Base-by-base conservation (phyloP, 2,113 vertebrate species). In the Macroglossus sobrinus region DNA sequence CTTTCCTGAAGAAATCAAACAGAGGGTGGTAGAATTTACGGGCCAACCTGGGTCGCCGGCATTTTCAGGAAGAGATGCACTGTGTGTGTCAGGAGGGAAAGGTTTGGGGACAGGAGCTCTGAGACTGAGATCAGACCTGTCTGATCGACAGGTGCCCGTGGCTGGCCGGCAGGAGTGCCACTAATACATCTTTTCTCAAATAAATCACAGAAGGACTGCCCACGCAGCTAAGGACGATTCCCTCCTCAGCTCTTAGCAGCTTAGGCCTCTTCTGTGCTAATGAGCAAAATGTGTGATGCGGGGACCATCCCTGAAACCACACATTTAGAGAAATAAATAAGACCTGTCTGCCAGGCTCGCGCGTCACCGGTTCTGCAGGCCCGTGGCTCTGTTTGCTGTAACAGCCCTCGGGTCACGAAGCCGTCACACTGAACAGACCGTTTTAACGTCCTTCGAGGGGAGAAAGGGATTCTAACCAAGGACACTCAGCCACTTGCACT, bases 251-350 rank as follows among this genome's bases (percentile, higher is more conserved):
- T 96, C 96, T 82, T 40, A 21, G 95, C 84, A 97, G 84, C 96
- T 97, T 81, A 63, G 86, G 18, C 81, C 72, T 97, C 95, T 89
- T 95, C 81, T 96, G 24, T 98, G 97, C 98, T 98, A 98, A 98
- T 96, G 97, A 98, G 55, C 92, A 84, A 33, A 76, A 72, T 0
- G 0, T 89, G 72, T 94, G 95, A 93, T 55, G 63, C 64, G 74
- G 69, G 33, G 93, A 87, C 33, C 55, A 47, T 92, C 95, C 26
- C 97, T 97, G 97, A 97, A 96, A 53, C 91, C 59, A 87, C 93
- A 82, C 91, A 40, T 55, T 33, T 57, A 18, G 3, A 4, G 15
- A 35, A 63, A 92, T 78, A 85, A 66, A 40, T 61, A 2, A 30
- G 84, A 21, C 57, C 40, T 87, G 47, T 92, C 26, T 63, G n/a